phyloP scores from a whole-genome alignment of 2,888 invertebrate genomes.

The Shargacucullia verbasci region DNA sequence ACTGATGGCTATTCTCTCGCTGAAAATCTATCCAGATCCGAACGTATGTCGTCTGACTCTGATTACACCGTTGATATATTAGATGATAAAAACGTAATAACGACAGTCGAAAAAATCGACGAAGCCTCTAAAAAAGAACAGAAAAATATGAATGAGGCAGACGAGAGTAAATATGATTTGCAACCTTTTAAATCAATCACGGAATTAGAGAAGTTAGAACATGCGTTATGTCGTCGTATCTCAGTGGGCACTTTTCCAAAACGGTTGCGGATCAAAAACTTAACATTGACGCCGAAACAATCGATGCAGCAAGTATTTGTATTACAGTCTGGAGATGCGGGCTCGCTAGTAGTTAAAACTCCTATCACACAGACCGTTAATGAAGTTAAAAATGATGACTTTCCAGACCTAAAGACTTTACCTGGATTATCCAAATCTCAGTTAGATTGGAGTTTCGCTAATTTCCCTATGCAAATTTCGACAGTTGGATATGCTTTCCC shows the following conservation, averaged over 20 bases:
- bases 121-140: slow-evolving; percentile 40
- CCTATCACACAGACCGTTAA: slow-evolving; percentile 62
- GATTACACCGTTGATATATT: slow-evolving; percentile 68
- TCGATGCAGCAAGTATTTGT: slow-evolving; percentile 71
- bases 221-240: slow-evolving; percentile 66
- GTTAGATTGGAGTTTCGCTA: slow-evolving; percentile 66
- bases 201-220: slow-evolving; percentile 68
- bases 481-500: slow-evolving; percentile 77
- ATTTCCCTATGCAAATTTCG: slow-evolving; percentile 74
- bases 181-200: slow-evolving; percentile 54
- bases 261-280: slow-evolving; percentile 71
- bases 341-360: slow-evolving; percentile 69
- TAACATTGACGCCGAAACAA: slow-evolving; percentile 75
- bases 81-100: slow-evolving; percentile 68
- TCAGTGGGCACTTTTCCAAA: slow-evolving; percentile 72
- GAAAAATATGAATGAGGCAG: slow-evolving; percentile 10
- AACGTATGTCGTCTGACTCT: slow-evolving; percentile 62
- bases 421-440: slow-evolving; percentile 63
- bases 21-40: slow-evolving; percentile 48
- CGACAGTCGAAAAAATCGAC: slow-evolving; percentile 64
- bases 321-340: slow-evolving; percentile 75
- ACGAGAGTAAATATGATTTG: slow-evolving; percentile 30
- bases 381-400: slow-evolving; percentile 50
- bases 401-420: slow-evolving; percentile 60
- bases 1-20: slow-evolving; percentile 39